These are phyloP conservation scores for Anoplophora glabripennis DNA, from an alignment of 1,140 invertebrate genomes.

Conservation along the genomic window DNA sequence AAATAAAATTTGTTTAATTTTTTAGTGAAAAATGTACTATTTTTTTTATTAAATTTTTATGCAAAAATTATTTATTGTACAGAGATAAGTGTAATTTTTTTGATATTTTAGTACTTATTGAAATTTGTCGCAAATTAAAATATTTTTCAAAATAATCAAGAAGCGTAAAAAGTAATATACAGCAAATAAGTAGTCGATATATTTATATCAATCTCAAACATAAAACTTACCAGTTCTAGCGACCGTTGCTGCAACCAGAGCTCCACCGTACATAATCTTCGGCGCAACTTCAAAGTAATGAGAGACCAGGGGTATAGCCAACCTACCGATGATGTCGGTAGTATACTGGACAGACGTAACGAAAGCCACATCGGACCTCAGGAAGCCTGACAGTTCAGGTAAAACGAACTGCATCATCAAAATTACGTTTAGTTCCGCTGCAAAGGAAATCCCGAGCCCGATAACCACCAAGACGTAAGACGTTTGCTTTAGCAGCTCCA, in stretches of 20 bases:
- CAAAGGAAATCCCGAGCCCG: conserved; percentile 50
- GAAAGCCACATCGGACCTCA: conserved; percentile 40
- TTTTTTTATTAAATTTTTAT: not conserved
- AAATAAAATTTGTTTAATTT: too few species aligned
- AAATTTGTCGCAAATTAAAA: not conserved
- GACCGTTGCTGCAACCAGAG: conserved; percentile 43
- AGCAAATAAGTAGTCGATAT: too few species aligned
- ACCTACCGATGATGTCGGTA: conserved; percentile 46
- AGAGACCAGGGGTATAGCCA: conserved; percentile 44
- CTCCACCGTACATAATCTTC: conserved; percentile 45
- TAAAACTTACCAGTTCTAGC: conserved; percentile 44
- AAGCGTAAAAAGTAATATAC: too few species aligned
- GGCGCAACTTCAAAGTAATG: conserved; percentile 41
- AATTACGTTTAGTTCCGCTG: conserved; percentile 50
- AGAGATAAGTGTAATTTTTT: not conserved
- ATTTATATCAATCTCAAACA: not conserved
- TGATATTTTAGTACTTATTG: not conserved
- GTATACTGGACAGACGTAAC: conserved; percentile 45
- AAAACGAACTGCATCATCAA: conserved; percentile 48
- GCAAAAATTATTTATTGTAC: not conserved
- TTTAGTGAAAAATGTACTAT: too few species aligned
- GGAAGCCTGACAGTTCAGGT: conserved; percentile 41
- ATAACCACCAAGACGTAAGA: conserved; percentile 49
- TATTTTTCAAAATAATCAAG: conserved; percentile 1
- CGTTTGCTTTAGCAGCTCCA: conserved; percentile 49